Percentiles rank a stretch among this genome's conserved stretches.
These are phyloP conservation scores for Nyctibius bracteatus DNA, from an alignment of 2,113 vertebrate genomes.

Conservation along the genomic window DNA sequence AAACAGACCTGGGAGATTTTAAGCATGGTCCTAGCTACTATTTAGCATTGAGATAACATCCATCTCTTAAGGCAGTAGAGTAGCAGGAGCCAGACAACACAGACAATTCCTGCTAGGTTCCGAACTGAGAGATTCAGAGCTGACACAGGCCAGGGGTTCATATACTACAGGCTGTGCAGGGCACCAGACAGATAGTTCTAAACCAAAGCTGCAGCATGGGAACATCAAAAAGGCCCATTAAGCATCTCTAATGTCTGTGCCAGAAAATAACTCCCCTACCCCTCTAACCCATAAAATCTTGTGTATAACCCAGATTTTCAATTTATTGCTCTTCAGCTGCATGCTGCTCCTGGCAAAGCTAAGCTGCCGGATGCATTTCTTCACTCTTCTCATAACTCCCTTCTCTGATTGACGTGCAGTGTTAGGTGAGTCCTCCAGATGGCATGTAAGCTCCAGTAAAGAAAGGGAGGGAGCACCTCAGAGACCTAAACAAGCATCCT, in stretches of 20 bases:
- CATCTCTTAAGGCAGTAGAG: not conserved
- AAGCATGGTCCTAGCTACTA: not conserved
- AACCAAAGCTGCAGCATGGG: not conserved
- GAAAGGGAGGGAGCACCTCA: not conserved
- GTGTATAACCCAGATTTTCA: not conserved
- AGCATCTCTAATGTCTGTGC: not conserved
- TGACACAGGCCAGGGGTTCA: not conserved
- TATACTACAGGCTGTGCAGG: not conserved
- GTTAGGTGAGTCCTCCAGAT: not conserved
- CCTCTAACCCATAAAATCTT: not conserved
- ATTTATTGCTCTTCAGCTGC: not conserved
- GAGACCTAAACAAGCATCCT: not conserved
- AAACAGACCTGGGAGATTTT: not conserved
- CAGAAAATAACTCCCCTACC: not conserved
- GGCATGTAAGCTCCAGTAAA: not conserved
- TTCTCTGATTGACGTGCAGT: not conserved
- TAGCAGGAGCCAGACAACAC: not conserved
- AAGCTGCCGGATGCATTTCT: not conserved
- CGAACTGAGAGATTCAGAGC: not conserved
- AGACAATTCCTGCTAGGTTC: not conserved
- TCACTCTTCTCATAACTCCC: rapidly evolving
- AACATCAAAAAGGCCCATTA: not conserved
- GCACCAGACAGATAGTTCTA: not conserved
- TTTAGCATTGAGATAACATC: not conserved
- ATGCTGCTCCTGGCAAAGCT: not conserved